Base-by-base conservation (phyloP, 2,113 vertebrate species). In the Nanger granti region DNA sequence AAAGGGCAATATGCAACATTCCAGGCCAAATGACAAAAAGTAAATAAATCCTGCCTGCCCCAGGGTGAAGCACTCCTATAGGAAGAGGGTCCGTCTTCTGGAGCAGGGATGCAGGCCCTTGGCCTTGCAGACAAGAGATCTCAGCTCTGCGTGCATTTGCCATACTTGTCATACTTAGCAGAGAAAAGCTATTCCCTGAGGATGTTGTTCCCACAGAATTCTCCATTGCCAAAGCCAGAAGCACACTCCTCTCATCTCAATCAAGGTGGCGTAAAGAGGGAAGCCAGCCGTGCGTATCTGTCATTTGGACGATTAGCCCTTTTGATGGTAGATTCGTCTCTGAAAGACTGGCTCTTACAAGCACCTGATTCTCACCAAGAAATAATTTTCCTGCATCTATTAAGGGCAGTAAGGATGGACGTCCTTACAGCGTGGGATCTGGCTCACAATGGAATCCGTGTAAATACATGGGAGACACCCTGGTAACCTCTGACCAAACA, bases 141-240 rank as follows among this genome's bases (percentile, higher is more conserved):
- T 96, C 93, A 66, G 96, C 91, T 98, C 97, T 97, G 97, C 86
- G 92, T 92, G 93, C 95, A 96, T 97, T 98, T 98, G 95, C 98
- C 97, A 97, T 97, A 96, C 97, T 98, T 98, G 98, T 98, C 98
- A 98, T 89, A 86, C 94, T 93, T 95, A 93, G 91, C 54, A n/a
- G 95, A 98, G 95, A 98, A 98, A 98, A 98, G 97, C 95, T 94
- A 87, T 98, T 98, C 98, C 98, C 91, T 0, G 26, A 96, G 95
- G 98, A 98, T 47, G 90, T 7, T 98, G 97, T 98, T 98, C 97
- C 97, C 98, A 98, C 98, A 98, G 98, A 98, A 98, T 96, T 95
- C 98, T 95, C 98, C 96, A 93, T 44, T 62, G 94, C 95, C 84
- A 92, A 98, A 97, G 98, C 98, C 96, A 98, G 97, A 37, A 95